phyloP scores from a whole-genome alignment of 2,113 vertebrate genomes.

The Lepisosteus oculatus region DNA sequence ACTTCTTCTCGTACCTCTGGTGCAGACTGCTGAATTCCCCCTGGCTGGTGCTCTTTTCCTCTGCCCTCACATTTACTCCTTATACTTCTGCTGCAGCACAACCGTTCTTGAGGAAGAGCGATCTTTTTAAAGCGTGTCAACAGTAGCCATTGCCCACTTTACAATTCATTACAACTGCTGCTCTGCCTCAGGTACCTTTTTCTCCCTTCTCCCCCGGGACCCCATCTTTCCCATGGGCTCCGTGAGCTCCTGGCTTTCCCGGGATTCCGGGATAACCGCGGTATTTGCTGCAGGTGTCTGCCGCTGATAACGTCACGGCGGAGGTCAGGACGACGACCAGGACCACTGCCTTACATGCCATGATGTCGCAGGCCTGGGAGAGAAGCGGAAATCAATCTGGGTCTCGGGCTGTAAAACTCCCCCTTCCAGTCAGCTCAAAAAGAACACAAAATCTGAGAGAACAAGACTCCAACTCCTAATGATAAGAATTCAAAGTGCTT shows the following conservation, averaged over 20 bases:
- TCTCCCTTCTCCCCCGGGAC: constrained; percentile 64
- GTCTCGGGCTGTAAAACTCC: too few relatives aligned
- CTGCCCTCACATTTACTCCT: too few relatives aligned
- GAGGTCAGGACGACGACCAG: constrained; percentile 35
- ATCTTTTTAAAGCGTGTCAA: too few relatives aligned
- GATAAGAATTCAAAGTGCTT: too few relatives aligned
- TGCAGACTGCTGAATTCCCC: background rate
- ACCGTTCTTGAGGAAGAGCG: background rate
- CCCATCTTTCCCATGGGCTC: constrained; percentile 66
- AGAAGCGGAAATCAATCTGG: too few relatives aligned
- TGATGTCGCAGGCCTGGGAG: constrained; percentile 19
- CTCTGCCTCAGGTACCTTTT: constrained; percentile 52
- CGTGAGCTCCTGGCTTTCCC: constrained; percentile 68
- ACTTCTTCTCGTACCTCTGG: background rate
- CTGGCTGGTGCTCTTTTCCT: too few relatives aligned
- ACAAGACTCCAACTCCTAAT: too few relatives aligned
- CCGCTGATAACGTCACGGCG: constrained; percentile 21
- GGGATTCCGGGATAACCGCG: constrained; percentile 62
- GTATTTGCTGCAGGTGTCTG: constrained; percentile 35
- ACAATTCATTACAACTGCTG: too few relatives aligned
- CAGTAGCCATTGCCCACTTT: too few relatives aligned
- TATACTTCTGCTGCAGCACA: background rate
- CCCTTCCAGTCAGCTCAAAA: too few relatives aligned
- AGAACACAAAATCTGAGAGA: too few relatives aligned
- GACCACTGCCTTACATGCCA: constrained; percentile 21